A percentile compares a stretch with the other conserved stretches of the same genome.
Evolutionary conservation across 2,888 invertebrate genomes (phyloP).

Genomic region (Clistopyga incitator): DNA sequence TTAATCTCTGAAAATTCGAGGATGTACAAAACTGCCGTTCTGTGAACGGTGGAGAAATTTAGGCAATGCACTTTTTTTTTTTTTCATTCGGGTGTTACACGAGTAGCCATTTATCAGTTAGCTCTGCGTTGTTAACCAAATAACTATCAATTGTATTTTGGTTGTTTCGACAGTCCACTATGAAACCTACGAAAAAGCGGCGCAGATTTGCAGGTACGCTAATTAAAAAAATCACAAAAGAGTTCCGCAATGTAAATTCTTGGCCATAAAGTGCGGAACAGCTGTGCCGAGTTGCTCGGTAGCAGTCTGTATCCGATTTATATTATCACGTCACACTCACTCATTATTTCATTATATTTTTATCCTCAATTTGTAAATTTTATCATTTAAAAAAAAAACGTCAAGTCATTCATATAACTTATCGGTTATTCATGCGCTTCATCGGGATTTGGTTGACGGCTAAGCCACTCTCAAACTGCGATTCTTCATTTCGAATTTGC

Average conservation of each 20-base stretch:
- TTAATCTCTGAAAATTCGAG: background rate
- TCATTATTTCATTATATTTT: slow-evolving; percentile 45
- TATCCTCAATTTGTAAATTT: slow-evolving; percentile 50
- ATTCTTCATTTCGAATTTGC: slow-evolving; percentile 10
- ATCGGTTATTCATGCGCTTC: slow-evolving; percentile 62
- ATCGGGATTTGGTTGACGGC: slow-evolving; percentile 67
- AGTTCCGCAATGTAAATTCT: slow-evolving; percentile 45
- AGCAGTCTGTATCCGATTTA: slow-evolving; percentile 43
- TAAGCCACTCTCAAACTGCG: slow-evolving; percentile 70
- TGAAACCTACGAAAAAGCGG: slow-evolving; percentile 83
- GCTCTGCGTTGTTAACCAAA: slow-evolving; percentile 47
- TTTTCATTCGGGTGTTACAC: slow-evolving; percentile 21
- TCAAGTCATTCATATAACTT: slow-evolving; percentile 56
- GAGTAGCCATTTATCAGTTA: slow-evolving; percentile 44
- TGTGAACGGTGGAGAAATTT: slow-evolving; percentile 8
- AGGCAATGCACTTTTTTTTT: slow-evolving; percentile 34
- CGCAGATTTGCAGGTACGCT: slow-evolving; percentile 83
- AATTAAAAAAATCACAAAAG: slow-evolving; percentile 53
- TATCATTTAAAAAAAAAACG: slow-evolving; percentile 31
- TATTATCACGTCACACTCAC: slow-evolving; percentile 46
- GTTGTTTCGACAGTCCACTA: slow-evolving; percentile 83
- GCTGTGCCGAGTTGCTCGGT: slow-evolving; percentile 48
- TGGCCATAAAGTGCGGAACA: slow-evolving; percentile 30
- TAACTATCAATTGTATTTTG: slow-evolving; percentile 75
- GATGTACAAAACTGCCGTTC: slow-evolving; percentile 3